Evolutionary conservation across 2,113 vertebrate genomes (phyloP), one percentile per base, ranked within the genome.

Genomic region (Camelus bactrianus): DNA sequence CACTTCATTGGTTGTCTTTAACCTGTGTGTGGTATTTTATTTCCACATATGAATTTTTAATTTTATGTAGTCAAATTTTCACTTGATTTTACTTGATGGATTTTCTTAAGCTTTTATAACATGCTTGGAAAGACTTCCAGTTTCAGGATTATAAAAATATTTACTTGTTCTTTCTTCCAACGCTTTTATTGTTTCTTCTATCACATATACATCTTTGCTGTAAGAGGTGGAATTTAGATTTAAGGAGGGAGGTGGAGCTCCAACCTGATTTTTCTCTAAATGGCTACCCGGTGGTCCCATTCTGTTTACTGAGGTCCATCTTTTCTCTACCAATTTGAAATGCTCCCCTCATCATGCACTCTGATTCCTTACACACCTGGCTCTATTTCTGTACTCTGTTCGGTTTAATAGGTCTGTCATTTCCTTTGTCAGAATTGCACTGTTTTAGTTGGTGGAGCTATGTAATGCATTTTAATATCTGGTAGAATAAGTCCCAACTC

Each of bases 401-500:
- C 16, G 16, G 22, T 89, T 79, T 60, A 76, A 42, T 54, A 91
- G 54, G 54, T 72, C 48, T 94, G 35, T 88, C 11, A 54, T 19
- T 75, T 79, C 67, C 65, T 58, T 92, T 67, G 60, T 83, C 24
- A n/a, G 73, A 92, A 82, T 22, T 28, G 30, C 24, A 77, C 50
- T 80, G 35, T 62, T 94, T 85, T 81, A 77, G 76, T 77, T 91
- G 65, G 64, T 80, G 10, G 86, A 54, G 77, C 86, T 87, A 72
- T 48, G 70, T 93, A 80, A 35, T 88, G 20, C 56, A 87, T 88
- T 94, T 96, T 87, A 84, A 64, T 88, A 91, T 62, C 58, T 95
- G 75, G 52, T 65, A 90, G 81, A 93, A 91, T n/a, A 91, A 85
- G 35, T 62, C 16, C 72, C 50, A 95, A 24, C 7, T 83, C 35